Base-by-base conservation (phyloP, 2,888 invertebrate species). In the Lottia scabra region DNA sequence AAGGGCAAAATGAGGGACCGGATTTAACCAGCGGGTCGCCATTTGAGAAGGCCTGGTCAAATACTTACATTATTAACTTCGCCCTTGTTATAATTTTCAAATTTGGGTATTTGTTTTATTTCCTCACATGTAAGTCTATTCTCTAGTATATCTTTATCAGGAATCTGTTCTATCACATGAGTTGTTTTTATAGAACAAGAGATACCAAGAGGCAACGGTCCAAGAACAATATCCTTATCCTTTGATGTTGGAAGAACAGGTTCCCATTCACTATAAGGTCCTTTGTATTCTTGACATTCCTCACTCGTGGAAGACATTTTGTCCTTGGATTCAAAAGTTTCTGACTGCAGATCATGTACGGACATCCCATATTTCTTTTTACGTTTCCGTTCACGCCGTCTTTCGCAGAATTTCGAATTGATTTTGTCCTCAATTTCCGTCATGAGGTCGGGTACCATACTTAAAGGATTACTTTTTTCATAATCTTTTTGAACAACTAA, bases 11-110 rank as follows among this genome's bases (percentile, higher is more conserved):
- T n/a, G n/a, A n/a, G n/a, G n/a, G n/a, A n/a, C n/a, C n/a, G n/a
- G n/a, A n/a, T n/a, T n/a, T n/a, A n/a, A n/a, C n/a, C n/a, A n/a
- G n/a, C n/a, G n/a, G n/a, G n/a, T n/a, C n/a, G n/a, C n/a, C n/a
- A n/a, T n/a, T n/a, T n/a, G n/a, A n/a, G n/a, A n/a, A n/a, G n/a
- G n/a, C n/a, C n/a, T n/a, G n/a, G n/a, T n/a, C n/a, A n/a, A n/a
- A n/a, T 23, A 78, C 81, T 78, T 81, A 87, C 87, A 72, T 84
- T 84, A 43, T 75, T 82, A 23, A 81, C 83, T 23, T 76, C 75
- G 0, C 87, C 88, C 43, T 82, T 78, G 0, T 75, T 26, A 72
- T 87, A 88, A 64, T 84, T 81, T 44, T 80, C 80, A 80, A 88
- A 88, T 63, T 81, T 77, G 12, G 83, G 81, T 30, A 86, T 62